Conservation (phyloP, 2,113 vertebrate species). For the Siniperca knerii region DNA sequence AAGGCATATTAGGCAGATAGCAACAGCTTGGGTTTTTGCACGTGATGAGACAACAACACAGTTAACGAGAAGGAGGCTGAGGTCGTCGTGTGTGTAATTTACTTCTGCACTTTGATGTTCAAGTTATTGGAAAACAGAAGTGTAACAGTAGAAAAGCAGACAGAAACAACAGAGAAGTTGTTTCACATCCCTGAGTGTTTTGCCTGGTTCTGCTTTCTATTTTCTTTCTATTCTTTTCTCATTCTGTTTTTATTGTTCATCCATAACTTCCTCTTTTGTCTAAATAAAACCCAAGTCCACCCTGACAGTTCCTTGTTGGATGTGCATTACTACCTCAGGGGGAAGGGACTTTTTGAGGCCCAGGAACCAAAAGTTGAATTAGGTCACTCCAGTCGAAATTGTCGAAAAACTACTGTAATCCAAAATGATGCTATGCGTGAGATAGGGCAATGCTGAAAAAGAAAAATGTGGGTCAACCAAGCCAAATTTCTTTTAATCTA, state of each 20-base stretch:
- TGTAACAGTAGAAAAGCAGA: neutral
- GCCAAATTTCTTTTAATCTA: neutral
- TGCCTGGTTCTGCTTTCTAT: neutral
- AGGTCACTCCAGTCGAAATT: neutral
- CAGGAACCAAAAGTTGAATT: neutral
- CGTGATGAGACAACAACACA: neutral
- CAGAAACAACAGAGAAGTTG: neutral
- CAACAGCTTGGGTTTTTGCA: neutral
- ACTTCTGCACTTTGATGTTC: neutral
- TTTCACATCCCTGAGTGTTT: neutral
- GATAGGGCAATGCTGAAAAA: too few relatives aligned
- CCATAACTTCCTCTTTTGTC: neutral
- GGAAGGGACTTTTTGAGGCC: neutral
- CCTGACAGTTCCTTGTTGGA: neutral
- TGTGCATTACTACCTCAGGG: neutral
- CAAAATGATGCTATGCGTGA: neutral
- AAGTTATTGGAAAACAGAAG: neutral
- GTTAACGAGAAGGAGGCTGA: neutral
- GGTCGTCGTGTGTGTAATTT: neutral
- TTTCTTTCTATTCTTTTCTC: neutral
- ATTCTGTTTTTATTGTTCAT: neutral
- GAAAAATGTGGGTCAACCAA: neutral
- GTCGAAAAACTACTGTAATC: neutral
- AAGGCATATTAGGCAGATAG: slow-evolving; percentile 3
- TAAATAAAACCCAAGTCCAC: neutral